Percentiles rank a stretch among this genome's conserved stretches.
phyloP scores from a whole-genome alignment of 2,113 vertebrate genomes.

The Vireo altiloquus region DNA sequence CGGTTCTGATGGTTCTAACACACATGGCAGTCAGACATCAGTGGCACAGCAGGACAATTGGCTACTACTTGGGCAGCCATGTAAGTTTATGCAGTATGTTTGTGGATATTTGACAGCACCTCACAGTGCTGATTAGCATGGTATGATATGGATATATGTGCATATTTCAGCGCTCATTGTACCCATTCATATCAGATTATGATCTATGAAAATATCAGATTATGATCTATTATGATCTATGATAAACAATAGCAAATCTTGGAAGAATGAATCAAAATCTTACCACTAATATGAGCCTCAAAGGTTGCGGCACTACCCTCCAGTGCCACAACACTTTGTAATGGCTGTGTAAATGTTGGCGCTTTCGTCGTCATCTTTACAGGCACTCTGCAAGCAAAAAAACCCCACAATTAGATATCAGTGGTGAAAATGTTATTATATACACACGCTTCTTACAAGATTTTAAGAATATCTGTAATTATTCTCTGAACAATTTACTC shows the following conservation, averaged over 20 bases:
- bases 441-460: neutral
- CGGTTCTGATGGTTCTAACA: neutral
- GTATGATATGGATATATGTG: neutral
- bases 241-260: neutral
- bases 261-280: slow-evolving; percentile 53
- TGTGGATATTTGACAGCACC: neutral
- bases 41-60: neutral
- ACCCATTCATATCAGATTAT: neutral
- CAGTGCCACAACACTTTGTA: slow-evolving; percentile 98
- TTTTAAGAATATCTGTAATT: neutral
- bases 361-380: slow-evolving; percentile 90
- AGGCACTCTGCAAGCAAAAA: slow-evolving; percentile 85
- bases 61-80: neutral
- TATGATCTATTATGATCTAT: neutral
- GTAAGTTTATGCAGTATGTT: neutral
- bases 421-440: neutral
- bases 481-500: neutral
- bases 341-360: slow-evolving; percentile 92
- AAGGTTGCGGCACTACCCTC: slow-evolving; percentile 99
- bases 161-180: neutral
- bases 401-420: neutral
- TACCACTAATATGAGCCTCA: slow-evolving; percentile 98
- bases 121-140: neutral
- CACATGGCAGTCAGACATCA: neutral
- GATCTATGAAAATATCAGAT: neutral